Evolutionary conservation across 2,797 vertebrate genomes (phyloP), one percentile per base, ranked within the genome.

Genomic region (Gypaetus barbatus): DNA sequence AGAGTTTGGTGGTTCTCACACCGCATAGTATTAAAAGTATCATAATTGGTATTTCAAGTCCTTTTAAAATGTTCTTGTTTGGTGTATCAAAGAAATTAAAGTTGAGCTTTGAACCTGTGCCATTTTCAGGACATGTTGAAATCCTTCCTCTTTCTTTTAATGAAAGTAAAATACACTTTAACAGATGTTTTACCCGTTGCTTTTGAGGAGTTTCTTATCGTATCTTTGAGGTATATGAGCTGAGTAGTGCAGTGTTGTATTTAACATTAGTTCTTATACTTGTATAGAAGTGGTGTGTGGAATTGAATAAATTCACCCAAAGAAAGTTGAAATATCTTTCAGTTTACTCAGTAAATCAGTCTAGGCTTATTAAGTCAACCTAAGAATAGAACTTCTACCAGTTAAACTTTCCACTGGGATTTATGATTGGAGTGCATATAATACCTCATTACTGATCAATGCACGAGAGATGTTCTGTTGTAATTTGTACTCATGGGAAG

Each of bases 361-460:
- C 76, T 60, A 75, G 81, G 51, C 78, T 94, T 89, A 43, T 89
- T 92, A 93, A 95, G 68, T 89, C 77, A 85, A 31, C 37, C 70
- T 89, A 90, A 89, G 70, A 95, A 83, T 27, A 95, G 64, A 92
- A 93, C 68, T 79, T 89, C 60, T 88, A 88, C 87, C 91, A 84
- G 57, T 89, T 96, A 87, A 95, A 90, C 83, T 87, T 89, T 77
- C 95, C 75, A 43, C 64, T 68, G 93, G 88, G 90, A 96, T 94
- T 96, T 94, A 79, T 93, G 84, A 81, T 90, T 92, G 91, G 78
- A 90, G n/a, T 92, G 60, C 48, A 73, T 94, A 84, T 93, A 96
- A 95, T 95, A 90, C 52, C 75, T 96, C 81, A 97, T 97, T 93
- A 95, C 84, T 76, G 92, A 95, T 97, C 87, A 95, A 51, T 94